A percentile compares a stretch with the other conserved stretches of the same genome.
These are phyloP conservation scores for Lepus americanus DNA, from an alignment of 2,113 vertebrate genomes.

Conservation along the genomic window DNA sequence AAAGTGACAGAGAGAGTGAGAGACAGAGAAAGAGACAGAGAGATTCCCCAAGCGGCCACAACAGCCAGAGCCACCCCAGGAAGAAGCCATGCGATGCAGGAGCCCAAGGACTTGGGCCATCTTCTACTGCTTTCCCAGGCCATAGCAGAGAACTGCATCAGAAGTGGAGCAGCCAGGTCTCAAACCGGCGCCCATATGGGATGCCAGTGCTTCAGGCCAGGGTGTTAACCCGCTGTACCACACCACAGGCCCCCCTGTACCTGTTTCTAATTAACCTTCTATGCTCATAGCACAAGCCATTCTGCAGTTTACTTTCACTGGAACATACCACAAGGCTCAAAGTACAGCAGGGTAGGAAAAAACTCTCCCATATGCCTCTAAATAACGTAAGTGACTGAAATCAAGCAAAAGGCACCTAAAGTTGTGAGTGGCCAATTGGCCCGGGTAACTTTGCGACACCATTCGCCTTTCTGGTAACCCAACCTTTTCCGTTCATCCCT, in stretches of 20 bases:
- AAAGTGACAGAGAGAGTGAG: not conserved
- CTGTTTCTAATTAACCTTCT: not conserved
- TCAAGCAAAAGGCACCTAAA: not conserved
- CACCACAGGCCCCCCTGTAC: too few species aligned
- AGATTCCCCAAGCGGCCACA: too few species aligned
- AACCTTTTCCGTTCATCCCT: accelerated
- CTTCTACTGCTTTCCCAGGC: too few species aligned
- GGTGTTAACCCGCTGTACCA: too few species aligned
- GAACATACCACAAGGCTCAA: not conserved
- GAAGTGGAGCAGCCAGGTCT: too few species aligned
- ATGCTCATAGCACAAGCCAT: not conserved
- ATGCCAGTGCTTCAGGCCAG: too few species aligned
- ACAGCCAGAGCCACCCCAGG: too few species aligned
- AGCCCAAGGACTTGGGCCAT: too few species aligned
- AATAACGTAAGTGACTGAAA: not conserved
- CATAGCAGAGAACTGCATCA: too few species aligned
- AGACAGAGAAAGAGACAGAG: not conserved
- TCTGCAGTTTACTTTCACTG: not conserved
- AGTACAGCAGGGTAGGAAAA: not conserved
- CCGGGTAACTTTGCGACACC: not conserved
- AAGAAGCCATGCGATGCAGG: too few species aligned
- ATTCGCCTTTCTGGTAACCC: not conserved
- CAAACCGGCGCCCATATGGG: too few species aligned
- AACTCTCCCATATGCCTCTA: not conserved
- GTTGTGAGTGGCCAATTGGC: not conserved